Percentiles rank a stretch among this genome's conserved stretches.
Evolutionary conservation across 2,888 invertebrate genomes (phyloP).

Genomic region (Oligia strigilis): DNA sequence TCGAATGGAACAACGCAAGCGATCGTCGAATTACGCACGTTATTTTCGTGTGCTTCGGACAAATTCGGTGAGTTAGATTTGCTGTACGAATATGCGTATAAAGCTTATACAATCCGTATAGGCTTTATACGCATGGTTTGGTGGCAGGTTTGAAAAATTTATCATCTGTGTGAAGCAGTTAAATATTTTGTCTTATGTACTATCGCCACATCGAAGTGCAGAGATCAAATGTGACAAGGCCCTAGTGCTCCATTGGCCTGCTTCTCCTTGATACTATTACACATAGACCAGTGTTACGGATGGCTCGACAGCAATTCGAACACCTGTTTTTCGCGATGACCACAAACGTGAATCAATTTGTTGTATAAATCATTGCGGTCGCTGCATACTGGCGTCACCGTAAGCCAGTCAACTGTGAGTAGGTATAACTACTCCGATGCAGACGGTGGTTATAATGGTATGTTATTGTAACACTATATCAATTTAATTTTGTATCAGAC

Average conservation of each 20-base stretch:
- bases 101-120: no score
- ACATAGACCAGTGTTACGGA: conserved; percentile 18
- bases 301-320: conserved; percentile 22
- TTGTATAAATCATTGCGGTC: conserved; percentile 41
- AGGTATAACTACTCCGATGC: conserved; percentile 9
- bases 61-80: conserved; percentile 16
- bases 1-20: neutral
- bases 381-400: conserved; percentile 16
- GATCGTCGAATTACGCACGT: neutral
- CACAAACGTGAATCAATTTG: conserved; percentile 47
- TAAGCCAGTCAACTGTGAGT: conserved; percentile 28
- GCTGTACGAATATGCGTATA: neutral
- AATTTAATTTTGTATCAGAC: neutral
- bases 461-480: conserved; percentile 17
- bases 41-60: conserved; percentile 2
- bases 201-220: neutral
- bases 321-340: conserved; percentile 43
- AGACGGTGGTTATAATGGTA: conserved; percentile 17
- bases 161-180: neutral
- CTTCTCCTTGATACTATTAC: conserved; percentile 7
- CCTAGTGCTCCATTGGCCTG: conserved; percentile 9
- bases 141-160: neutral
- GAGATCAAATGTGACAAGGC: neutral
- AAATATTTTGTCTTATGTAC: neutral
- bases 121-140: no score